Base-by-base conservation (phyloP, 2,113 vertebrate genomes). In the Xenopus laevis region DNA sequence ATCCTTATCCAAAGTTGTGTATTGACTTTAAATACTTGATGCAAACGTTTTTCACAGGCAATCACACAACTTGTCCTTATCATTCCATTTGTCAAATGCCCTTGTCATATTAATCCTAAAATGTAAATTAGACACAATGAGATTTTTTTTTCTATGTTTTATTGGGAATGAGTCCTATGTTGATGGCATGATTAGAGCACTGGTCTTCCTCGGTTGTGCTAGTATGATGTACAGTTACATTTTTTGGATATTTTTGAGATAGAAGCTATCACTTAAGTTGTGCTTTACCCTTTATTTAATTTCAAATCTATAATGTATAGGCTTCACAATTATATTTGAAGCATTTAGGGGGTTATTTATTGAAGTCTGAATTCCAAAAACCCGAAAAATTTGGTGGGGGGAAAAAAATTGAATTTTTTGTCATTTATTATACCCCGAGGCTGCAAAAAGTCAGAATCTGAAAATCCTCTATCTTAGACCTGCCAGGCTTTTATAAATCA, bases 101-200 rank as follows among this genome's bases (percentile, higher is more conserved):
- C 45, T 16, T 60, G 13, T 65, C 70, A 21, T 12, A 53, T 61
- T 70, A 72, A 78, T 81, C 59, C 71, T 44, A 13, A 17, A 77
- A 66, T 78, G 79, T 79, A 81, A 83, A 79, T 71, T 13, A 76
- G 73, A 40, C 7, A 18, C n/a, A n/a, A n/a, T n/a, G n/a, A n/a
- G n/a, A n/a, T n/a, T n/a, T n/a, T n/a, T 45, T 10, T 72, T 33
- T 44, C 27, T 53, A 70, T 57, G 10, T 47, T 47, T 47, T 12
- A 47, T 47, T 47, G 46, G 46, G 74, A 30, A 53, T 72, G 60
- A 61, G 68, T 70, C 46, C 46, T 46, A 66, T 78, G 62, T 72
- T 15, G 71, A 16, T 45, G 46, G 72, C 21, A 4, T 0, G 9
- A 71, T 64, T 70, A 55, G 78, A 60, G n/a, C n/a, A n/a, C n/a